Evolutionary conservation across 2,888 invertebrate genomes (phyloP), one percentile per base, ranked within the genome.

Genomic region (Phania funesta): DNA sequence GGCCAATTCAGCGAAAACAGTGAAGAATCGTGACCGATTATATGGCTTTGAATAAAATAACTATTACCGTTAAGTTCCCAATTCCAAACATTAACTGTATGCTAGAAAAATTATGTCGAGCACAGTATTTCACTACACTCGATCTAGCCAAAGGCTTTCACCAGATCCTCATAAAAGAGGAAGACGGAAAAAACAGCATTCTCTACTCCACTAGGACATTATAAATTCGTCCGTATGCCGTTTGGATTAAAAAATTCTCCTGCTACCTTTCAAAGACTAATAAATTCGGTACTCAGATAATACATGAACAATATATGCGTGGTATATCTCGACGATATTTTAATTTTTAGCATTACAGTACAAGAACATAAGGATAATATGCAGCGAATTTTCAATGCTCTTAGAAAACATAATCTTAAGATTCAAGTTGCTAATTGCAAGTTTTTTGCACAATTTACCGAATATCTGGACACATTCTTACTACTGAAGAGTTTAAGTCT

Each of bases 51-150:
- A 44, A 29, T 29, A 18, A 46, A 44, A 62, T 20, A 38, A 58
- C 58, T 38, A 13, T 58, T 20, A 38, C 22, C 6, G n/a, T 65
- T 48, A 80, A 65, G 58, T 86, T 84, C 67, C 85, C 86, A 13
- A 38, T 85, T 13, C 85, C 85, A 1, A 74, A 84, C 26, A 85
- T 88, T 11, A 76, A 62, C 26, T 85, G 85, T 3, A 86, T 87
- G 9, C 50, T 87, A 18, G 85, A 85, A 24, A 84, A 86, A 60
- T 29, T 87, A 35, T 86, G 86, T 5, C 71, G 83, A 22, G 67
- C 84, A 3, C 82, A 85, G 26, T 73, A 73, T 62, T 73, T 73
- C 41, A 50, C 44, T 24, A 26, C 52, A 26, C 22, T 52, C n/a
- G 52, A 52, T n/a, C 26, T 67, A 0, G 67, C 67, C 11, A 68